These are phyloP conservation scores for Girardinichthys multiradiatus DNA, from an alignment of 2,113 vertebrate genomes.

Conservation along the genomic window DNA sequence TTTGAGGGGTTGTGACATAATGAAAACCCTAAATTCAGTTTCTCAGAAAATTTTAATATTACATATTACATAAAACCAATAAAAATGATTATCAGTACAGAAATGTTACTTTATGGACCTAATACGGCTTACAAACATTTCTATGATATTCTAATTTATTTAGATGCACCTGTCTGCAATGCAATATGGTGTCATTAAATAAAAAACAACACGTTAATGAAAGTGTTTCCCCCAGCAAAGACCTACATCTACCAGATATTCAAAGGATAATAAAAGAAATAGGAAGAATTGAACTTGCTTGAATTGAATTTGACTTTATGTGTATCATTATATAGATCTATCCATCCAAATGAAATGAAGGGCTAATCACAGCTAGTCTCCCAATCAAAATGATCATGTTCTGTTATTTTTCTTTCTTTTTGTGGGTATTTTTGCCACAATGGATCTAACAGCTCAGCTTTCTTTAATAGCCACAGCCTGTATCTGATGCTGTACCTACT, in stretches of 20 bases:
- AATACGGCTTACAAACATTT: too few species aligned
- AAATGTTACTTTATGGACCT: too few species aligned
- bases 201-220: background rate
- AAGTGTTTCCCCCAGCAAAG: background rate
- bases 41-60: too few species aligned
- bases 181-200: background rate
- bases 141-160: too few species aligned
- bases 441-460: slow-evolving; percentile 45
- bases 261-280: slow-evolving; percentile 36
- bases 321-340: slow-evolving; percentile 35
- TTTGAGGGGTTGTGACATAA: too few species aligned
- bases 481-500: slow-evolving; percentile 49
- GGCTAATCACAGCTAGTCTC: slow-evolving; percentile 49
- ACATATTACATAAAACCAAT: too few species aligned
- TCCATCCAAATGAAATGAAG: slow-evolving; percentile 77
- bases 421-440: slow-evolving; percentile 9
- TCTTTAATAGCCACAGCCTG: slow-evolving; percentile 54
- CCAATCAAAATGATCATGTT: slow-evolving; percentile 30
- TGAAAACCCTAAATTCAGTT: too few species aligned
- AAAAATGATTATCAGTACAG: too few species aligned
- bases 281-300: slow-evolving; percentile 45
- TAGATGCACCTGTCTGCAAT: background rate
- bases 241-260: slow-evolving; percentile 25
- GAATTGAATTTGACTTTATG: slow-evolving; percentile 46
- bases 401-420: background rate